Base-by-base conservation (phyloP, 2,888 invertebrate genomes). In the Sinohyriopsis cumingii region DNA sequence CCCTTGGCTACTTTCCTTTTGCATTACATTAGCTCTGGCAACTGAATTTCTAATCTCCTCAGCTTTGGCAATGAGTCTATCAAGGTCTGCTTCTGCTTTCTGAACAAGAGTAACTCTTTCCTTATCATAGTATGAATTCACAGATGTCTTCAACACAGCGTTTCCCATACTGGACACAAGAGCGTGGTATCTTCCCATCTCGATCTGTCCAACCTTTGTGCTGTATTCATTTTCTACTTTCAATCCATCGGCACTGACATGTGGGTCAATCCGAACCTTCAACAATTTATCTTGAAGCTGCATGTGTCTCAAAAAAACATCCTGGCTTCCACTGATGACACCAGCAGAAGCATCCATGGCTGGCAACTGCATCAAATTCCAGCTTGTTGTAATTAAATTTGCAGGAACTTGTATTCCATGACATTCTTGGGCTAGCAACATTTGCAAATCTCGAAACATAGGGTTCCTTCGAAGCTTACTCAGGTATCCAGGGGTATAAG, bases 391-490 rank as follows among this genome's bases (percentile, higher is more conserved):
- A 71, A 63, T 78, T 79, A 84, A 77, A 63, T 79, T 84, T 0
- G 82, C 80, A 5, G 83, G 84, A 18, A 82, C 83, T 69, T 81
- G 78, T 76, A 82, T 77, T 72, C 81, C 78, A 25, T 74, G 64
- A 67, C 82, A 83, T 74, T 84, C 84, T 61, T 82, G 79, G 33
- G 78, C 69, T 0, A 83, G 78, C 2, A 82, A 64, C 45, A 75
- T 73, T 67, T 82, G 82, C n/a, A 84, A 68, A 33, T 84, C 84
- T n/a, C 74, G 63, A 67, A 84, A 84, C 78, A 84, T 82, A 20
- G 84, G 83, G 68, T 84, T 82, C 59, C 75, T 81, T 67, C 80
- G 80, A 20, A 84, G 77, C 54, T 79, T 73, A 4, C 74, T 66
- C 24, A 84, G 77, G 63, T 78, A 79, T 15, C 66, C 57, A 24